Conservation (phyloP, 2,888 invertebrate genomes). For the Holacanthella duospinosa region DNA sequence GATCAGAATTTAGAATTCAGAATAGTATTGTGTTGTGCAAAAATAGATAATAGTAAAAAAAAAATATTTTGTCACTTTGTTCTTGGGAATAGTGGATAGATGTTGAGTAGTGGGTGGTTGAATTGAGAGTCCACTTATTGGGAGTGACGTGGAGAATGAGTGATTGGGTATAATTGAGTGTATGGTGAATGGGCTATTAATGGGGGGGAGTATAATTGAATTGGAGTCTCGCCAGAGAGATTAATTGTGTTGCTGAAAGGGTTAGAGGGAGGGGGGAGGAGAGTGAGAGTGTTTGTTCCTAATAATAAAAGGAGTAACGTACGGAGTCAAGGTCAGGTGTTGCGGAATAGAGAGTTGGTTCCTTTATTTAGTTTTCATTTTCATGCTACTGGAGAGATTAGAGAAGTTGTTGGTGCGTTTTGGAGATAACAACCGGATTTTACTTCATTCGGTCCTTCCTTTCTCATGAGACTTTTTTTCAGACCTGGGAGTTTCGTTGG, state of each 20-base stretch:
- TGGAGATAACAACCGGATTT: slow-evolving; percentile 24
- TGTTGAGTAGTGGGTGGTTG: too few species aligned
- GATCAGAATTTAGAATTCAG: too few species aligned
- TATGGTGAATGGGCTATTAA: too few species aligned
- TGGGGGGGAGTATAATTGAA: neutral
- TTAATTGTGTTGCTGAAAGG: too few species aligned
- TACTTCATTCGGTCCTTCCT: slow-evolving; percentile 20
- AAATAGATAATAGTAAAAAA: too few species aligned
- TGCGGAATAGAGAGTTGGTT: slow-evolving; percentile 9
- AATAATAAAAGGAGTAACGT: slow-evolving; percentile 35
- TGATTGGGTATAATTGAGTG: too few species aligned
- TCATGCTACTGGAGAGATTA: neutral
- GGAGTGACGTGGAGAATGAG: too few species aligned
- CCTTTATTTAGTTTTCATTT: neutral
- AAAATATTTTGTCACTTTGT: too few species aligned
- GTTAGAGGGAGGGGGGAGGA: neutral
- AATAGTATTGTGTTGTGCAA: too few species aligned
- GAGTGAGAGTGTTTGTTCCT: neutral
- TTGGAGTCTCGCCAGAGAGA: neutral
- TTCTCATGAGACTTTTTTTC: slow-evolving; percentile 16
- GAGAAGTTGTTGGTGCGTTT: neutral
- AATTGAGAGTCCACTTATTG: too few species aligned
- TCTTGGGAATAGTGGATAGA: too few species aligned
- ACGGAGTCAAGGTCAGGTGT: slow-evolving; percentile 37
- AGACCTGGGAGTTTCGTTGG: too few species aligned